phyloP scores from a whole-genome alignment of 2,797 vertebrate genomes.

The Coracias cyanogaster region DNA sequence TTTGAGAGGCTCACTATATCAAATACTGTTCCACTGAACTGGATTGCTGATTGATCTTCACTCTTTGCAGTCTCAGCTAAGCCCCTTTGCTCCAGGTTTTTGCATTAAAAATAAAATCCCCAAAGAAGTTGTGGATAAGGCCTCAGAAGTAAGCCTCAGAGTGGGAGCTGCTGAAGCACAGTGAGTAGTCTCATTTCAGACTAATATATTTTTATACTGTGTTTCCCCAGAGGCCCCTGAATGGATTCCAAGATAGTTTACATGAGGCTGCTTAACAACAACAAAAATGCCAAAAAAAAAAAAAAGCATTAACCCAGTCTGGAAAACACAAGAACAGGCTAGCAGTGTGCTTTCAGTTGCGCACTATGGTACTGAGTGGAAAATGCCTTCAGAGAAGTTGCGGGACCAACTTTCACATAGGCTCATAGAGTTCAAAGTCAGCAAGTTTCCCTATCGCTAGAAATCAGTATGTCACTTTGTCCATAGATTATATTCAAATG shows the following conservation, averaged over 20 bases:
- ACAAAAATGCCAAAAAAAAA: not conserved
- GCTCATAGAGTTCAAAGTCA: not conserved
- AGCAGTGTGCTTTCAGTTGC: not conserved
- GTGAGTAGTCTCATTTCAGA: not conserved
- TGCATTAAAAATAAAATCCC: not conserved
- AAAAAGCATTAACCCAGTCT: not conserved
- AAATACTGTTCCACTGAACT: not conserved
- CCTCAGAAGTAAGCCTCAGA: not conserved
- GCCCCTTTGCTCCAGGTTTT: not conserved
- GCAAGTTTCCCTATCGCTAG: not conserved
- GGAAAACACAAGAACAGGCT: not conserved
- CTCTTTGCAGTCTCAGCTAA: not conserved
- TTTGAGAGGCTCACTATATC: not conserved
- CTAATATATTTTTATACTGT: not conserved
- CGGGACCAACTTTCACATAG: not conserved
- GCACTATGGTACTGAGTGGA: not conserved
- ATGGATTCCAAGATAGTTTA: conserved; percentile 1
- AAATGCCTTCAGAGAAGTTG: not conserved
- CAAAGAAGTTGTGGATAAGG: not conserved
- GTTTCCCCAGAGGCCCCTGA: not conserved
- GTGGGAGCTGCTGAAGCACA: not conserved
- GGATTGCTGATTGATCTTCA: not conserved
- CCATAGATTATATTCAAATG: not conserved
- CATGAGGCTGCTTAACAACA: conserved; percentile 24
- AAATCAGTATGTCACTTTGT: not conserved